Percentiles rank a stretch among this genome's conserved stretches.
Conservation (phyloP, 2,888 invertebrate genomes). For the Icerya purchasi region DNA sequence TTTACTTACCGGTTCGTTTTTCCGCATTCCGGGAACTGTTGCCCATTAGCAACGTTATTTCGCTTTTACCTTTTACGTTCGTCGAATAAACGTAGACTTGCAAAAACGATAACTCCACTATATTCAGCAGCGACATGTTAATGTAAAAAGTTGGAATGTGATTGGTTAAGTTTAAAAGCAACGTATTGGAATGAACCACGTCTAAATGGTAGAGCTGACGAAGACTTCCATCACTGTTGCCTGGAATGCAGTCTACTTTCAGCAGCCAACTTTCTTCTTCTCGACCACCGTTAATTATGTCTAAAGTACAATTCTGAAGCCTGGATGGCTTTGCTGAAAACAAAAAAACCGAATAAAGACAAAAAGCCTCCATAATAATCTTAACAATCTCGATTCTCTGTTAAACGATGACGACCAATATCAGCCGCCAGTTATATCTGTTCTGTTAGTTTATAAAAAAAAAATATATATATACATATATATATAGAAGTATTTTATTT, state of each 20-base stretch:
- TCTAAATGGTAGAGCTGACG: conserved; percentile 66
- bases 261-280: conserved; percentile 24
- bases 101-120: conserved; percentile 35
- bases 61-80: conserved; percentile 67
- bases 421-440: too few species aligned
- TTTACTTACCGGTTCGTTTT: conserved; percentile 52
- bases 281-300: conserved; percentile 22
- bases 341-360: conserved; percentile 15
- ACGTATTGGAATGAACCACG: conserved; percentile 53
- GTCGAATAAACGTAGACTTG: conserved; percentile 59
- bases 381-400: too few species aligned
- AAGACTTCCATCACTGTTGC: conserved; percentile 74
- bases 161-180: conserved; percentile 43
- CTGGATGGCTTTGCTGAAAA: conserved; percentile 52
- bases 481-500: too few species aligned
- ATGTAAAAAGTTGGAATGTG: conserved; percentile 40
- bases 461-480: too few species aligned
- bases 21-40: conserved; percentile 71
- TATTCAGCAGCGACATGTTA: conserved; percentile 28
- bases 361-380: too few species aligned
- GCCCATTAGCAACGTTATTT: conserved; percentile 57
- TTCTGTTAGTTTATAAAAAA: too few species aligned
- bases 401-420: too few species aligned
- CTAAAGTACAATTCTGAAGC: conserved; percentile 63
- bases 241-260: conserved; percentile 30